Evolutionary conservation across 1,140 invertebrate genomes (phyloP).

Genomic region (Babylonia areolata): DNA sequence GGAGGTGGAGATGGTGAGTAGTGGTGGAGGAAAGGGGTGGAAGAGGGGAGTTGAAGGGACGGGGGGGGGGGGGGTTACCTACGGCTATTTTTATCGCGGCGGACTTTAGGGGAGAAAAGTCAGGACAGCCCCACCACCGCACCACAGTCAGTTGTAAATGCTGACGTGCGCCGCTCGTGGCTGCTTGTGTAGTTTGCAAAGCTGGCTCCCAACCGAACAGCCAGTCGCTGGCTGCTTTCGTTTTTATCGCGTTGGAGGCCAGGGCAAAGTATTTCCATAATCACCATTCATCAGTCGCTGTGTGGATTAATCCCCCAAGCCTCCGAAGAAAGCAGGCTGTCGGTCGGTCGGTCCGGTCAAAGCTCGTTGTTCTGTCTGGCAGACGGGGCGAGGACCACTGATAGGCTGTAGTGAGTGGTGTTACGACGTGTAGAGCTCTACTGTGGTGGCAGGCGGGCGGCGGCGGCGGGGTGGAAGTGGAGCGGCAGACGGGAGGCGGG

Average conservation of each 20-base stretch:
- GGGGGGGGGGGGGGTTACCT: too few relatives aligned
- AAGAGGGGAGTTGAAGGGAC: background rate
- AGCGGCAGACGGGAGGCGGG: background rate
- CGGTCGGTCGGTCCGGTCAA: background rate
- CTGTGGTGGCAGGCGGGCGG: too few relatives aligned
- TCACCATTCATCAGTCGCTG: background rate
- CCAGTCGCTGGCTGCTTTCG: too few relatives aligned
- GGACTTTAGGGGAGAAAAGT: too few relatives aligned
- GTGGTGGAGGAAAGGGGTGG: background rate
- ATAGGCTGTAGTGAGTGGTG: too few relatives aligned
- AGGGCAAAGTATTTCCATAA: background rate
- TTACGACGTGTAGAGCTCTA: too few relatives aligned
- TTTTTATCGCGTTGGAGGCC: background rate
- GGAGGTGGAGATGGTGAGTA: background rate
- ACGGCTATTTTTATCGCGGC: too few relatives aligned
- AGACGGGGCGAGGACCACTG: background rate
- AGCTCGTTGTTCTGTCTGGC: background rate
- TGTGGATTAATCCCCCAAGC: background rate
- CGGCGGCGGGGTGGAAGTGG: background rate
- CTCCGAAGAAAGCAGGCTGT: background rate
- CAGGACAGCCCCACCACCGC: too few relatives aligned
- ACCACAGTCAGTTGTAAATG: too few relatives aligned
- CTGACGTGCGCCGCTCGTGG: background rate
- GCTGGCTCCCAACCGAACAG: too few relatives aligned
- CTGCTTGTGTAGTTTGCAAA: too few relatives aligned